Evolutionary conservation across 2,888 invertebrate genomes (phyloP).

Genomic region (Brenthis ino): DNA sequence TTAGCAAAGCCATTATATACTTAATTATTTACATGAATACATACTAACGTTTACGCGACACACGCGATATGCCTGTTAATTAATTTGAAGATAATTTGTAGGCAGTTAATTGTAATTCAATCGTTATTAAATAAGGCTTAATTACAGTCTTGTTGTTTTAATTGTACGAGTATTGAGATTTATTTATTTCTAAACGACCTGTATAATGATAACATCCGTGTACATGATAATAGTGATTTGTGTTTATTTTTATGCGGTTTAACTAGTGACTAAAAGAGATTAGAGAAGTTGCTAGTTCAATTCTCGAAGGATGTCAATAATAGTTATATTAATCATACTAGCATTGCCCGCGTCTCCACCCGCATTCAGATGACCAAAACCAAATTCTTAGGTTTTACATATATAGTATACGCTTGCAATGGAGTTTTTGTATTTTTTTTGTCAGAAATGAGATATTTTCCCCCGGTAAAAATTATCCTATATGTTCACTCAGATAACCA

Average conservation of each 20-base stretch:
- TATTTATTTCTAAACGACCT: constrained; percentile 13
- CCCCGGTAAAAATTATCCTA: no score
- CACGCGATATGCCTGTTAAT: constrained; percentile 2
- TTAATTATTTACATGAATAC: constrained; percentile 27
- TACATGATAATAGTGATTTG: neutral
- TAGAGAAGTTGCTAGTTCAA: no score
- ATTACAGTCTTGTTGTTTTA: neutral
- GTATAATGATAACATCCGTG: constrained; percentile 1
- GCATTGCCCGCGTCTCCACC: no score
- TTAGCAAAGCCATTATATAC: constrained; percentile 31
- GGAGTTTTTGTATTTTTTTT: no score
- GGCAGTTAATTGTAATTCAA: constrained; percentile 9
- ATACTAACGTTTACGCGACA: neutral
- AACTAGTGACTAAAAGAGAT: no score
- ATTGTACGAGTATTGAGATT: constrained; percentile 3
- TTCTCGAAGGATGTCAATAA: no score
- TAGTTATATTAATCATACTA: no score
- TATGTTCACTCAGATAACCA: no score
- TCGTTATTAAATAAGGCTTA: neutral
- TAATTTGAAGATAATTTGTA: constrained; percentile 10
- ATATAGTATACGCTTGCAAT: no score
- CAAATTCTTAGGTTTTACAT: no score
- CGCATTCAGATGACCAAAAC: no score
- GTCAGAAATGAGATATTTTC: no score
- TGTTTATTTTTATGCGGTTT: neutral